Evolutionary conservation across 2,113 vertebrate genomes (phyloP).

Genomic region (Megaceryle maxima): DNA sequence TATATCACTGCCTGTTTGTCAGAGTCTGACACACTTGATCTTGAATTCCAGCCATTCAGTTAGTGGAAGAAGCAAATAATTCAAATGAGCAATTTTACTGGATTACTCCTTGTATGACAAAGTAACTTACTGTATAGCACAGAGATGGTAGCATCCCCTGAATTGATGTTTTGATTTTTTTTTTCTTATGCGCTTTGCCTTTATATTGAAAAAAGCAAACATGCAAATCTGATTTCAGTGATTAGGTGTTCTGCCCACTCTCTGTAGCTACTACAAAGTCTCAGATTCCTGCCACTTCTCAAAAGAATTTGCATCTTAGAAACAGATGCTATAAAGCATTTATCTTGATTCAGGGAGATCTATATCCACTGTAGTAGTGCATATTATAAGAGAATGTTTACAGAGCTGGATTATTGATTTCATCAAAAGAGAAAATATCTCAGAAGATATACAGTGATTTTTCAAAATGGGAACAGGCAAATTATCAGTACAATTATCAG

Average conservation of each 20-base stretch:
- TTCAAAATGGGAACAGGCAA: neutral
- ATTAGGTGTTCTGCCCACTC: neutral
- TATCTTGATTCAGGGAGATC: neutral
- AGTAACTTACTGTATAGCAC: neutral
- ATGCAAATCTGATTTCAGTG: neutral
- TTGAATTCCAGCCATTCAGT: neutral
- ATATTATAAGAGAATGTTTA: neutral
- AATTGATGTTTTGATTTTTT: neutral
- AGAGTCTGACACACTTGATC: neutral
- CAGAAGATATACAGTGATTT: neutral
- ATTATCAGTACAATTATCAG: neutral
- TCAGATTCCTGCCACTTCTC: neutral
- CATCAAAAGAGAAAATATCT: neutral
- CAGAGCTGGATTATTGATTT: neutral
- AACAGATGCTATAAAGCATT: neutral
- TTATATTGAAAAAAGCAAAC: neutral
- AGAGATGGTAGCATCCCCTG: neutral
- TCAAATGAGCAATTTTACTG: neutral
- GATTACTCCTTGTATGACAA: neutral
- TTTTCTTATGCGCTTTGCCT: neutral
- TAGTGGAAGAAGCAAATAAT: neutral
- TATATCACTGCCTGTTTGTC: neutral
- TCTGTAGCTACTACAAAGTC: neutral
- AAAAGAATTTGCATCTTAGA: neutral
- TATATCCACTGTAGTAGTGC: neutral